Conservation (phyloP, 2,888 invertebrate genomes). For the Polyommatus iphigenia region DNA sequence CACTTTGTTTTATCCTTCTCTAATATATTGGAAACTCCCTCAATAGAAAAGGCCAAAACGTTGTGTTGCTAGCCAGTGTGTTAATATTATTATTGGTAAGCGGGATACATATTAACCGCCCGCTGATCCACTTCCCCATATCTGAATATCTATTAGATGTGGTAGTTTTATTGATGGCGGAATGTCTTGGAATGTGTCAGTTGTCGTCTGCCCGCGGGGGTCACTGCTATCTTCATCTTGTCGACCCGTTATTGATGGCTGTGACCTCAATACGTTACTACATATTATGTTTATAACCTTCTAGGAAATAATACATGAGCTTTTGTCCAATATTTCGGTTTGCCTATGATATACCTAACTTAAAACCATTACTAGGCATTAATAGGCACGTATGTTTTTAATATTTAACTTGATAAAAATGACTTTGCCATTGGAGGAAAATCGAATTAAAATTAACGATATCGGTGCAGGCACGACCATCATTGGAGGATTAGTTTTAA, state of each 20-base stretch:
- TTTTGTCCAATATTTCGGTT: background rate
- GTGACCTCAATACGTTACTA: background rate
- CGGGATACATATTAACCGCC: background rate
- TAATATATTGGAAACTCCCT: too few relatives aligned
- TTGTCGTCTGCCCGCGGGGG: slow-evolving; percentile 37
- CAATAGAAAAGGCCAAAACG: too few relatives aligned
- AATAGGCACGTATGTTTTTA: background rate
- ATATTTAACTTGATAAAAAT: too few relatives aligned
- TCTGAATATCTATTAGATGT: background rate
- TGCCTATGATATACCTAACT: background rate
- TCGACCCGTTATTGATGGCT: background rate
- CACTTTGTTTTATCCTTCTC: too few relatives aligned
- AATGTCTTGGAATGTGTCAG: slow-evolving; percentile 2
- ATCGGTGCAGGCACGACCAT: too few relatives aligned
- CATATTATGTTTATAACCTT: background rate
- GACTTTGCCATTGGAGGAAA: too few relatives aligned
- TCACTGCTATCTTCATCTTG: background rate
- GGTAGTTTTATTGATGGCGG: background rate
- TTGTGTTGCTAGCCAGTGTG: too few relatives aligned
- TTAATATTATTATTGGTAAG: background rate
- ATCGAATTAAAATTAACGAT: too few relatives aligned
- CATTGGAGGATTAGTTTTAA: too few relatives aligned
- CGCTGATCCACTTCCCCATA: slow-evolving; percentile 8
- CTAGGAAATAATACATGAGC: background rate
- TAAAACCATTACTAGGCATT: background rate